These are phyloP conservation scores for Calcarius ornatus DNA, from an alignment of 2,113 vertebrate species.

Conservation along the genomic window DNA sequence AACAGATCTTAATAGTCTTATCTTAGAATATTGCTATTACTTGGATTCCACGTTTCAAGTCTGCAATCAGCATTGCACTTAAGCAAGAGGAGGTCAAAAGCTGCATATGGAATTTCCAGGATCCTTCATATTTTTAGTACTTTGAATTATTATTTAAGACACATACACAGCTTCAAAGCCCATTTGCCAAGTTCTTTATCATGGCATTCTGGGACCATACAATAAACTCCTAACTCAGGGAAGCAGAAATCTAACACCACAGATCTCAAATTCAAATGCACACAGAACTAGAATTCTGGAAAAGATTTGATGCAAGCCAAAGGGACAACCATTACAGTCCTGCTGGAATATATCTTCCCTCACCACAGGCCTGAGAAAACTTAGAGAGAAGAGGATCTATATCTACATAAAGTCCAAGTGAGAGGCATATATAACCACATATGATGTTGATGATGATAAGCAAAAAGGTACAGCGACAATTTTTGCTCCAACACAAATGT, in stretches of 20 bases:
- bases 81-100: constrained; percentile 2
- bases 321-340: background rate
- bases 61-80: background rate
- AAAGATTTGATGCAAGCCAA: background rate
- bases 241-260: background rate
- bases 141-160: background rate
- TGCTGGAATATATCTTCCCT: background rate
- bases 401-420: background rate
- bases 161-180: background rate
- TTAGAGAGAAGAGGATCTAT: background rate
- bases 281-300: background rate
- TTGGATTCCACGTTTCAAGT: background rate
- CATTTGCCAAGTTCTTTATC: background rate
- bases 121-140: background rate
- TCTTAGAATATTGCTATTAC: background rate
- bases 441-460: background rate
- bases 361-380: background rate
- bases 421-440: background rate
- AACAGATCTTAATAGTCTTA: background rate
- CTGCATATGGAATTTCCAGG: background rate
- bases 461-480: background rate
- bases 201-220: background rate
- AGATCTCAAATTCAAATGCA: background rate
- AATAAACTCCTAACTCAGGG: background rate
- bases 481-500: background rate